phyloP scores from a whole-genome alignment of 2,888 invertebrate species.

The Gasteruption jaculator region DNA sequence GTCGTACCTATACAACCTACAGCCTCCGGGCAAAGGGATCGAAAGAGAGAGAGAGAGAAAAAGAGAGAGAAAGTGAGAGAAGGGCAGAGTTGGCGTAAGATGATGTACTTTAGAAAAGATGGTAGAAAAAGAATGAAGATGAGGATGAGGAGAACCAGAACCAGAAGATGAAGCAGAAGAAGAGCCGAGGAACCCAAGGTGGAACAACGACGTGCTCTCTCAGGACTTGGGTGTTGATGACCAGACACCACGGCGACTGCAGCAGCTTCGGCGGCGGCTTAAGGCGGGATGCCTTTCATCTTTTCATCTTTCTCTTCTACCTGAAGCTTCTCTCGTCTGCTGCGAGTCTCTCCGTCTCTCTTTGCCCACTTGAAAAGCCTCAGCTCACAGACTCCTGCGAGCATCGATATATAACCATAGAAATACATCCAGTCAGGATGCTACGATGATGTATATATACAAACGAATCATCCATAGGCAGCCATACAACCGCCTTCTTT shows the following conservation, averaged over 20 bases:
- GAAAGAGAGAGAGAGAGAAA: slow-evolving; percentile 15
- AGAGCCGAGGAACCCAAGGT: slow-evolving; percentile 4
- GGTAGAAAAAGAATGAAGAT: background rate
- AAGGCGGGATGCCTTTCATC: slow-evolving; percentile 48
- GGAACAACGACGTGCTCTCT: slow-evolving; percentile 20
- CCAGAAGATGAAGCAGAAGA: background rate
- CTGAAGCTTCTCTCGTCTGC: slow-evolving; percentile 16
- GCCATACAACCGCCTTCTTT: too few relatives aligned
- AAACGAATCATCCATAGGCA: slow-evolving; percentile 30
- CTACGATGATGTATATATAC: slow-evolving; percentile 10
- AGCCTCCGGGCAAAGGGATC: slow-evolving; percentile 3
- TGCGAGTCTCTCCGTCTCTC: slow-evolving; percentile 14
- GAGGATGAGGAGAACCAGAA: background rate
- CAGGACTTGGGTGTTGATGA: slow-evolving; percentile 29
- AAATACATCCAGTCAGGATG: background rate
- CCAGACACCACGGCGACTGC: slow-evolving; percentile 29
- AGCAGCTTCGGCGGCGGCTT: slow-evolving; percentile 41
- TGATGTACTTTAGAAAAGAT: too few relatives aligned
- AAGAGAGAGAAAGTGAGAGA: slow-evolving; percentile 12
- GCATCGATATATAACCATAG: slow-evolving; percentile 26
- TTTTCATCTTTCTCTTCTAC: slow-evolving; percentile 40
- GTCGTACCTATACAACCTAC: too few relatives aligned
- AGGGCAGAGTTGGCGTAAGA: too few relatives aligned
- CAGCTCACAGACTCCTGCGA: slow-evolving; percentile 7
- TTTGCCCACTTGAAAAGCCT: slow-evolving; percentile 15